Evolutionary conservation across 2,888 invertebrate genomes (phyloP).

Genomic region (Drosophila anceps): DNA sequence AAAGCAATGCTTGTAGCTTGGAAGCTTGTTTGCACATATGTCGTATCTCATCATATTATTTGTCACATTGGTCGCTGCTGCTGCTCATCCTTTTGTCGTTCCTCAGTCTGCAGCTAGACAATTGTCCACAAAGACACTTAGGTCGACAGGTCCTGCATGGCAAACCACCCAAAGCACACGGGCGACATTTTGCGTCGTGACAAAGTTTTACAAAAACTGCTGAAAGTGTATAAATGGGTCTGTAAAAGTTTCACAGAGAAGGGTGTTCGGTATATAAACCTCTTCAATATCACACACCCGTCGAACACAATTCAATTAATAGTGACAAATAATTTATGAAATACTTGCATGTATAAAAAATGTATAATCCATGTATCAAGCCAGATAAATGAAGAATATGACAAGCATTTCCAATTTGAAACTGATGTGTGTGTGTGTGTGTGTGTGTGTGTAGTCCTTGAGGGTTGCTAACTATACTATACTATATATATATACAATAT

Average conservation of each 20-base stretch:
- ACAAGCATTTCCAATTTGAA: constrained; percentile 85
- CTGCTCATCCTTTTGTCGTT: constrained; percentile 72
- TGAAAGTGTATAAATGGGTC: constrained; percentile 56
- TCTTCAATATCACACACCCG: constrained; percentile 34
- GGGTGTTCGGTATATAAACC: not conserved
- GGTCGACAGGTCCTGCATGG: constrained; percentile 4
- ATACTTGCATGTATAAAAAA: constrained; percentile 57
- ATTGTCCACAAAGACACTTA: constrained; percentile 41
- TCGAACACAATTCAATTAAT: constrained; percentile 84
- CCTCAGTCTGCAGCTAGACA: constrained; percentile 13
- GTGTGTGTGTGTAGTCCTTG: constrained; percentile 45
- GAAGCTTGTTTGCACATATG: constrained; percentile 85
- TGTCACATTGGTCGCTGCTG: constrained; percentile 64
- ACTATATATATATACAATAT: not conserved
- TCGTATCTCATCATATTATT: constrained; percentile 85
- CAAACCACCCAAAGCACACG: constrained; percentile 26
- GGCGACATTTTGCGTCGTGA: constrained; percentile 69
- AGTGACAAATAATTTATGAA: constrained; percentile 83
- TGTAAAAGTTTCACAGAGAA: constrained; percentile 17
- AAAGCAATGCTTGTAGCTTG: constrained; percentile 77
- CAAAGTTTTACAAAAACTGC: constrained; percentile 67
- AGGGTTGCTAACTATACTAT: constrained; percentile 48
- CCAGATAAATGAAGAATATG: constrained; percentile 84
- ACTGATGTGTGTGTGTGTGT: constrained; percentile 39
- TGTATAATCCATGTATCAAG: constrained; percentile 71